phyloP scores from a whole-genome alignment of 2,797 vertebrate species.

The Cichlasoma orientale region DNA sequence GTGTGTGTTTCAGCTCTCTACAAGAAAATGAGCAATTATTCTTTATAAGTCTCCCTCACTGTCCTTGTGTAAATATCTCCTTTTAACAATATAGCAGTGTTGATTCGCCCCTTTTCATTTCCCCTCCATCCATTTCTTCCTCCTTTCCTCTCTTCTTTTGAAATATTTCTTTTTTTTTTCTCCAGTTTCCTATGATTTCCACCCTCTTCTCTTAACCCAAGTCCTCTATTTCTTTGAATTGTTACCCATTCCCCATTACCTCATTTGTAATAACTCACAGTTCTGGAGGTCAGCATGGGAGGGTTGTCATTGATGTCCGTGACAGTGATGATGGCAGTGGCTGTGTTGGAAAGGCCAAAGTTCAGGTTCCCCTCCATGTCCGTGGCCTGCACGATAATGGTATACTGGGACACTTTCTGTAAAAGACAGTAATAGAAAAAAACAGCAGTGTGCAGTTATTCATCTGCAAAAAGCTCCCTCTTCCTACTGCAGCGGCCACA shows the following conservation, averaged over 20 bases:
- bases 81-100: background rate
- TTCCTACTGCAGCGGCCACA: slow-evolving; percentile 26
- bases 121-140: background rate
- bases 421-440: slow-evolving; percentile 19
- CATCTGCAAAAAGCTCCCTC: slow-evolving; percentile 30
- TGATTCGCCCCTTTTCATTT: background rate
- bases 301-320: slow-evolving; percentile 96
- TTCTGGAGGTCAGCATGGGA: slow-evolving; percentile 89
- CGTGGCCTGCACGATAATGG: slow-evolving; percentile 92
- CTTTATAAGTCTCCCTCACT: slow-evolving; percentile 8
- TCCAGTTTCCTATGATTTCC: slow-evolving; percentile 19
- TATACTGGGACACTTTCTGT: slow-evolving; percentile 96
- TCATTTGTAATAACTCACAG: slow-evolving; percentile 81
- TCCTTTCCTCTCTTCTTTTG: background rate
- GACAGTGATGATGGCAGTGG: slow-evolving; percentile 92
- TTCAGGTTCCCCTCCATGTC: slow-evolving; percentile 97
- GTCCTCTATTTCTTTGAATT: background rate
- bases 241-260: background rate
- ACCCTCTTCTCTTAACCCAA: slow-evolving; percentile 8
- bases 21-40: slow-evolving; percentile 30
- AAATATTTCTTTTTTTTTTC: background rate
- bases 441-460: slow-evolving; percentile 42
- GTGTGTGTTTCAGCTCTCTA: background rate
- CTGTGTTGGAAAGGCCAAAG: slow-evolving; percentile 95
- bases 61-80: slow-evolving; percentile 46